Evolutionary conservation across 1,140 invertebrate genomes (phyloP).

Genomic region (Euglossa dilemma): DNA sequence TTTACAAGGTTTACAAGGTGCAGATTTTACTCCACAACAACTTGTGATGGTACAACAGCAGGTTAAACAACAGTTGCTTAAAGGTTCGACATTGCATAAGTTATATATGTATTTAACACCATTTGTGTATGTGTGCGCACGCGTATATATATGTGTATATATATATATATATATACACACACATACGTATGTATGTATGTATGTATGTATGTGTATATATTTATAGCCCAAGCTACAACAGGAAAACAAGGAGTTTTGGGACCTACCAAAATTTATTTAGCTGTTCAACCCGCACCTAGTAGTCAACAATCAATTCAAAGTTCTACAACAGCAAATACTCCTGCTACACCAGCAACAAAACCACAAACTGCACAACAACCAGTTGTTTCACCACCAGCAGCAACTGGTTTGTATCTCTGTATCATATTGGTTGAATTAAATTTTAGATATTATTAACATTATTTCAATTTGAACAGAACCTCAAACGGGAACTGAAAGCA

Average conservation of each 20-base stretch:
- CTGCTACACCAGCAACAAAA: conserved; percentile 45
- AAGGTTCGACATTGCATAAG: conserved; percentile 83
- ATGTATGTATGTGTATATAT: conserved; percentile 53
- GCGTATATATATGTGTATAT: not conserved
- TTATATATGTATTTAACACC: conserved; percentile 20
- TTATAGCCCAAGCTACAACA: conserved; percentile 89
- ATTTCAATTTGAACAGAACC: conserved; percentile 44
- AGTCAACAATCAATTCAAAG: conserved; percentile 57
- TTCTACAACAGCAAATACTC: conserved; percentile 69
- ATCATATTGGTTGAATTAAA: not conserved
- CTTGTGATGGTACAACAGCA: conserved; percentile 91
- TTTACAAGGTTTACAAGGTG: conserved; percentile 90
- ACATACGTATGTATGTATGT: not conserved
- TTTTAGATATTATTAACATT: not conserved
- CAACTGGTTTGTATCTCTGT: conserved; percentile 43
- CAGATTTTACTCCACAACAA: conserved; percentile 91
- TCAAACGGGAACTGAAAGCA: conserved; percentile 53
- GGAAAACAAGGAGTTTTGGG: conserved; percentile 92
- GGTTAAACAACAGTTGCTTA: conserved; percentile 93
- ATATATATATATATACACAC: too few species aligned
- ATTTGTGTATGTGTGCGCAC: not conserved
- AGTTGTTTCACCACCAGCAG: conserved; percentile 41
- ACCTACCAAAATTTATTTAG: conserved; percentile 92
- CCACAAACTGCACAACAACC: conserved; percentile 52
- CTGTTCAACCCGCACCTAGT: conserved; percentile 87